Percentiles rank a stretch among this genome's conserved stretches.
Conservation (phyloP, 1,140 invertebrate genomes). For the Saccostrea glomerata region DNA sequence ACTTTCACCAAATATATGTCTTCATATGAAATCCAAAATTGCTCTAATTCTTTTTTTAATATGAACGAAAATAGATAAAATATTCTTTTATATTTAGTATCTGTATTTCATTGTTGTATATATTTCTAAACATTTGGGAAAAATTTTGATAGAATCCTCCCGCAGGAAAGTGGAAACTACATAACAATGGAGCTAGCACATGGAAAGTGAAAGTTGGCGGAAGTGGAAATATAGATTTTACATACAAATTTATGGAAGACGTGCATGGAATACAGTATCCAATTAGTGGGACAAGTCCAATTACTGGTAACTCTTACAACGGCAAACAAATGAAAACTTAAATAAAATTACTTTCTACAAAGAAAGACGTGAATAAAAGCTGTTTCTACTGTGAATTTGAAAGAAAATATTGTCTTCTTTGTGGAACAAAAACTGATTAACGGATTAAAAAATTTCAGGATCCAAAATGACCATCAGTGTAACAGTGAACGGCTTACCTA, state of each 20-base stretch:
- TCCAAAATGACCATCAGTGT: background rate
- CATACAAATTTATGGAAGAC: constrained; percentile 23
- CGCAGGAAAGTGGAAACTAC: background rate
- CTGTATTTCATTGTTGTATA: background rate
- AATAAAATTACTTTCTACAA: background rate
- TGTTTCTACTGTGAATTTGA: background rate
- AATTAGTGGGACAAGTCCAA: background rate
- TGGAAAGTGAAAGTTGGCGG: constrained; percentile 23
- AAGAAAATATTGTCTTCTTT: background rate
- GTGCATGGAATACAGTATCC: background rate
- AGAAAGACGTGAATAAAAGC: background rate
- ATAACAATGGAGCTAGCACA: background rate
- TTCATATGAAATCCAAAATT: background rate
- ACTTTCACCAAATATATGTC: background rate
- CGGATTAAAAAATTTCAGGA: background rate
- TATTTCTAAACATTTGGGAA: too few relatives aligned
- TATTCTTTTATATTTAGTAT: too few relatives aligned
- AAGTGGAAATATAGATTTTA: constrained; percentile 30
- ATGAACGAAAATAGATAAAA: too few relatives aligned
- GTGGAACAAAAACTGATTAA: background rate
- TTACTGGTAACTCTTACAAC: background rate
- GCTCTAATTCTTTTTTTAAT: background rate
- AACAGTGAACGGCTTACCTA: background rate
- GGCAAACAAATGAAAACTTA: background rate
- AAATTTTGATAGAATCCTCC: background rate